Conservation (phyloP, 2,888 invertebrate species). For the Cabera pusaria region DNA sequence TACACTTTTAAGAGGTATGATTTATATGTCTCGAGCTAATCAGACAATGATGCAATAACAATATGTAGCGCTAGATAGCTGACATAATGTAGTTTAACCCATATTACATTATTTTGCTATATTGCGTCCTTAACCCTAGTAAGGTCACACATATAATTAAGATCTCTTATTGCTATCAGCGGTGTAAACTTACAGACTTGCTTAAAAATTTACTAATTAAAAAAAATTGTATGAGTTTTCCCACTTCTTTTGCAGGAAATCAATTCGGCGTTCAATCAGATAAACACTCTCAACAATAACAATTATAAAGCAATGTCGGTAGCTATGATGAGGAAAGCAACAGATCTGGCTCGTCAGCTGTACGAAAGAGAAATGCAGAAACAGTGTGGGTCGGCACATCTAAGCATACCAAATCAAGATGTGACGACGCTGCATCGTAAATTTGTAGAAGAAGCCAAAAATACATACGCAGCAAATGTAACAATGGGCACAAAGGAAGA, state of each 20-base stretch:
- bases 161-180: no score
- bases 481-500: conserved; percentile 1
- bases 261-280: not conserved
- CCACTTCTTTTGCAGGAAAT: not conserved
- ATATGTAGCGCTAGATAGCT: no score
- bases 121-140: no score
- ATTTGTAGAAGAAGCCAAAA: not conserved
- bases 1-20: no score
- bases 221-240: no score
- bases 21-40: no score
- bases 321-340: not conserved
- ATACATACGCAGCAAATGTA: not conserved
- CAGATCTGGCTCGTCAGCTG: not conserved
- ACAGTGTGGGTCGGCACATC: not conserved
- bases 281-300: not conserved
- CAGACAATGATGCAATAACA: no score
- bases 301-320: not conserved
- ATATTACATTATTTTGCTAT: no score
- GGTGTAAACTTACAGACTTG: no score
- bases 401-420: not conserved
- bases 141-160: no score
- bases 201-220: no score
- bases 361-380: not conserved
- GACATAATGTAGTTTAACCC: no score
- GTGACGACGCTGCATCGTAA: not conserved